Evolutionary conservation across 2,888 invertebrate genomes (phyloP).

Genomic region (Ophraella communa): DNA sequence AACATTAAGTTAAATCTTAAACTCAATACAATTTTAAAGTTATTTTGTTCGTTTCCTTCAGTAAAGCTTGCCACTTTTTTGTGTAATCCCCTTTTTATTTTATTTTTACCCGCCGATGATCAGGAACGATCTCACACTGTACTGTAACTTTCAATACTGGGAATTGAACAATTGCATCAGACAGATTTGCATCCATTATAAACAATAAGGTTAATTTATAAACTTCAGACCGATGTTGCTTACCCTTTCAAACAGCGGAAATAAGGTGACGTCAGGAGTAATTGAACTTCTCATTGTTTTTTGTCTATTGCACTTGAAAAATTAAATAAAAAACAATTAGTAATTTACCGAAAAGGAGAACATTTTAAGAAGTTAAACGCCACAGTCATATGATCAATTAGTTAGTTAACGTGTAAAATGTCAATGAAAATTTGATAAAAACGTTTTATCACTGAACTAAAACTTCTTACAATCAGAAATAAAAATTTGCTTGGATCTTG

Average conservation of each 20-base stretch:
- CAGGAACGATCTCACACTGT: not conserved
- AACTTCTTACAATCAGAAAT: no score
- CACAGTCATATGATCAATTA: no score
- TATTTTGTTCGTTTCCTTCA: no score
- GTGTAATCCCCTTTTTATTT: not conserved
- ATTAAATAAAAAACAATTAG: slow-evolving; percentile 1
- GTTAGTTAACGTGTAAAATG: no score
- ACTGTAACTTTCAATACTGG: not conserved
- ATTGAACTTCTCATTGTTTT: slow-evolving; percentile 39
- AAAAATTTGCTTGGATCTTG: not conserved
- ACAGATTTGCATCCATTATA: slow-evolving; percentile 52
- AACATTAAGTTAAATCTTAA: no score
- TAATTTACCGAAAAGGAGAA: slow-evolving; percentile 29
- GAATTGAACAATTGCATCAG: slow-evolving; percentile 42
- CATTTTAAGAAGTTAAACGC: slow-evolving; percentile 28
- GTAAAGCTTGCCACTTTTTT: no score
- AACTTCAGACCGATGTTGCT: slow-evolving; percentile 38
- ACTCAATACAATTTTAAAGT: no score
- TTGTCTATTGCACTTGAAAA: not conserved
- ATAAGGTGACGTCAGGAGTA: slow-evolving; percentile 48
- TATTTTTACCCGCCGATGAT: not conserved
- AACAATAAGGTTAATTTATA: slow-evolving; percentile 52
- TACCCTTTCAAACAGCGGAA: slow-evolving; percentile 48
- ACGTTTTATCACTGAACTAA: not conserved
- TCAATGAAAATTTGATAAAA: not conserved